Percentiles rank a stretch among this genome's conserved stretches.
phyloP scores from a whole-genome alignment of 1,140 invertebrate genomes.

The Vanessa tameamea region DNA sequence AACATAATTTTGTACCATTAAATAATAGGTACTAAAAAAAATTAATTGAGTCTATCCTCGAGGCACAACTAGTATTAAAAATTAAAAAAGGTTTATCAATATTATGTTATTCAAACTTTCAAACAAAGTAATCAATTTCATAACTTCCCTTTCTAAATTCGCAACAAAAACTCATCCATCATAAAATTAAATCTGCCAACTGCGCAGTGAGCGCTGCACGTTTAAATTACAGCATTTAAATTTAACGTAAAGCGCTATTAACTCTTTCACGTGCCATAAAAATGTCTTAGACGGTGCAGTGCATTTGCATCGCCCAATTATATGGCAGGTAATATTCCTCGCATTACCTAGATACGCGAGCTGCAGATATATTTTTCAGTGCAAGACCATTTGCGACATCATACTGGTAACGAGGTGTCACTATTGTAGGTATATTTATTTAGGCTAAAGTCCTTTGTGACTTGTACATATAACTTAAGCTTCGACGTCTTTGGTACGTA shows the following conservation, averaged over 20 bases:
- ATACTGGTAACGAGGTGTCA: constrained; percentile 22
- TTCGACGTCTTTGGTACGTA: too few species aligned
- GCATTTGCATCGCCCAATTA: constrained; percentile 63
- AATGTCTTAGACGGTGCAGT: constrained; percentile 50
- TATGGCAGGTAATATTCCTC: constrained; percentile 36
- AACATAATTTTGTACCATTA: too few species aligned
- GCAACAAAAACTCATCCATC: constrained; percentile 25
- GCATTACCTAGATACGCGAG: constrained; percentile 14
- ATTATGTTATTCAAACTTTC: not conserved
- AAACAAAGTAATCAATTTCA: constrained; percentile 8
- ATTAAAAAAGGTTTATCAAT: not conserved
- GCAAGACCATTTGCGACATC: constrained; percentile 16
- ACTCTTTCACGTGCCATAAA: constrained; percentile 60
- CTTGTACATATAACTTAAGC: too few species aligned
- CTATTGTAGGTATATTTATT: constrained; percentile 6
- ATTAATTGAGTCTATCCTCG: too few species aligned
- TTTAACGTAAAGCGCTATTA: constrained; percentile 63
- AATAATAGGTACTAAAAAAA: too few species aligned
- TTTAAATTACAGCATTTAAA: constrained; percentile 49
- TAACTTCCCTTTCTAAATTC: constrained; percentile 11
- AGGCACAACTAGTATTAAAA: not conserved
- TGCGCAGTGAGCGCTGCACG: constrained; percentile 15
- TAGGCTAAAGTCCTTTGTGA: not conserved
- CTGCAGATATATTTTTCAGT: constrained; percentile 6
- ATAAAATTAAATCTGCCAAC: constrained; percentile 24